Conservation (phyloP, 2,113 vertebrate genomes). For the Peromyscus polionotus region DNA sequence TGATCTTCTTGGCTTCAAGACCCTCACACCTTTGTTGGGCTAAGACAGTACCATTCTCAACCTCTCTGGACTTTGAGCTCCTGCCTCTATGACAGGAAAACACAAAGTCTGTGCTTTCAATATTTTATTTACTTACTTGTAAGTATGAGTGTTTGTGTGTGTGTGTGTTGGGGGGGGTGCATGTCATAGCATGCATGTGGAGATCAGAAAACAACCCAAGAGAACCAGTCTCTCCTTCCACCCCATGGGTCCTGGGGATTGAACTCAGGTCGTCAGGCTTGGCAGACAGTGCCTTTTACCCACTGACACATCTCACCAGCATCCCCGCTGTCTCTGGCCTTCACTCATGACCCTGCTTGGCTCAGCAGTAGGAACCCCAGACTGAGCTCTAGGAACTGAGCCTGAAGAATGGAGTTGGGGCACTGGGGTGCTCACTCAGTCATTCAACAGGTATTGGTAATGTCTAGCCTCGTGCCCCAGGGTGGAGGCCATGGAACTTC, state of each 20-base stretch:
- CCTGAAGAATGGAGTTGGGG: not conserved
- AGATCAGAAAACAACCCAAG: not conserved
- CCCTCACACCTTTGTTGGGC: not conserved
- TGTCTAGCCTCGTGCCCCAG: not conserved
- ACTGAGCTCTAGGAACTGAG: not conserved
- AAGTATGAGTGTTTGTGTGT: not conserved
- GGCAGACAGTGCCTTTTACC: not conserved
- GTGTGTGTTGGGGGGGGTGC: no score
- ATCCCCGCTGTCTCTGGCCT: not conserved
- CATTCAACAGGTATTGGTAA: not conserved
- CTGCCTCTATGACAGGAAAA: not conserved
- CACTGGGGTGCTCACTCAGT: not conserved
- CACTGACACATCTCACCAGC: not conserved
- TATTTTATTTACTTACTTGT: not conserved
- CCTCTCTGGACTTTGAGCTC: not conserved
- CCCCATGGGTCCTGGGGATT: not conserved
- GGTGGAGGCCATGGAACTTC: not conserved
- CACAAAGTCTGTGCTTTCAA: accelerated
- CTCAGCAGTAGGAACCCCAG: not conserved
- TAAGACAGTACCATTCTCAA: not conserved
- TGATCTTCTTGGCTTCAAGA: not conserved
- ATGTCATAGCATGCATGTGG: not conserved
- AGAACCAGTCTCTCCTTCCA: not conserved
- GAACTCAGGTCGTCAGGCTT: not conserved
- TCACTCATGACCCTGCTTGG: not conserved